These are phyloP conservation scores for Copidosoma aretas DNA, from an alignment of 2,888 invertebrate species.

Conservation along the genomic window DNA sequence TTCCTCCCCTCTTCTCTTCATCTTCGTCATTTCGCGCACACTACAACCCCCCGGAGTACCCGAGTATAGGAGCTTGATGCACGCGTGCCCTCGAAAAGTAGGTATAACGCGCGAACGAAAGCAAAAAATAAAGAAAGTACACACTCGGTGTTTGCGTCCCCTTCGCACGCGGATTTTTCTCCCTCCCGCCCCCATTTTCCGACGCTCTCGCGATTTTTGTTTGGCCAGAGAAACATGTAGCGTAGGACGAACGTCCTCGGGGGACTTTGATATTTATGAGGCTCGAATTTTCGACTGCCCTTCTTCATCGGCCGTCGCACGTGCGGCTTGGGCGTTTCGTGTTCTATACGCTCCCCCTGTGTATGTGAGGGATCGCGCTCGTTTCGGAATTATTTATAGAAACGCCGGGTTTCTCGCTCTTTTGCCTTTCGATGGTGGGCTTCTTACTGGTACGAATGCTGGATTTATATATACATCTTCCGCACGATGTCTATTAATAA, in stretches of 20 bases:
- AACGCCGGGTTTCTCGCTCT: conserved; percentile 1
- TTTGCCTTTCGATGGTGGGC: no score
- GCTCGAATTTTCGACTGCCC: conserved; percentile 11
- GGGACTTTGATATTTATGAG: conserved; percentile 29
- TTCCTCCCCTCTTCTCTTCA: background rate
- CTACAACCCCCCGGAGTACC: background rate
- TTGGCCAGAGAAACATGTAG: background rate
- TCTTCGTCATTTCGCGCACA: background rate
- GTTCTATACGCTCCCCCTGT: background rate
- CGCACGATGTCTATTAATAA: no score
- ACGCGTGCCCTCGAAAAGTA: background rate
- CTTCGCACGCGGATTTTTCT: background rate
- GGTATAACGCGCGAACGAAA: background rate
- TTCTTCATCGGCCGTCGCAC: conserved; percentile 15
- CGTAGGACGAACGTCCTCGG: background rate
- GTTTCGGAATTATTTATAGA: conserved; percentile 21
- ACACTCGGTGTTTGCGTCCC: background rate
- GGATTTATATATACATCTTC: no score
- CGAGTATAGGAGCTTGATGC: background rate
- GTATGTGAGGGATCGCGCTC: background rate
- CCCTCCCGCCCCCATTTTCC: background rate
- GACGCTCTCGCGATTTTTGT: conserved; percentile 10
- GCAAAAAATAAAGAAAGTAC: background rate
- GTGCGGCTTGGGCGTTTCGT: no score
- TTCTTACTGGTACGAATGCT: no score